Base-by-base conservation (phyloP, 2,888 invertebrate species). In the Cryptosula pallasiana region DNA sequence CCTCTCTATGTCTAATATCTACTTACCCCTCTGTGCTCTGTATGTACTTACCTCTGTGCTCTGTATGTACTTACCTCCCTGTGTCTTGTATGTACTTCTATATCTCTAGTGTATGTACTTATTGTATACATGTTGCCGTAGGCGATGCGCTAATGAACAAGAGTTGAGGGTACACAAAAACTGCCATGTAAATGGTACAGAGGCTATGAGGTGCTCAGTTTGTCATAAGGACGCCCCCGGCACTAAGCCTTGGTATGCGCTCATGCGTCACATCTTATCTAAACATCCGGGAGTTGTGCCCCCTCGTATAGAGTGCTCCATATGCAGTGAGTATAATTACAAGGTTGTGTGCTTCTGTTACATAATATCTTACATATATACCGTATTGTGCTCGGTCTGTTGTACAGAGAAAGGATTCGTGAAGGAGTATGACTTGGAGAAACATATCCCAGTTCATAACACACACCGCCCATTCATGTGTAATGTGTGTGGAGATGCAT, bases 81-180 rank as follows among this genome's bases (percentile, higher is more conserved):
- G 20, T 45, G 20, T 13, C n/a, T n/a, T n/a, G n/a, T n/a, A n/a
- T n/a, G n/a, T n/a, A n/a, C n/a, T n/a, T n/a, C n/a, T n/a, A n/a
- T n/a, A n/a, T n/a, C n/a, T n/a, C n/a, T n/a, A n/a, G n/a, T n/a
- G n/a, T n/a, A n/a, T n/a, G n/a, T n/a, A n/a, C n/a, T n/a, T n/a
- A n/a, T n/a, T n/a, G n/a, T n/a, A n/a, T n/a, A n/a, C n/a, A n/a
- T n/a, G 5, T 63, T 16, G 5, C 9, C 32, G 9, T 34, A 63
- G 63, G 63, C 29, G 63, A 5, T 63, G 63, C 32, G 63, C 63
- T 63, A 63, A 63, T 63, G 63, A 63, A 32, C 63, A 63, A 63
- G 63, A 63, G n/a, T n/a, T 63, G 9, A 27, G 63, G 5, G 63
- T 63, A 13, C 63, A 63, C 32, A 63, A 63, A 32, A 63, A 63